Evolutionary conservation across 2,888 invertebrate species (phyloP).

Genomic region (Orchesella flavescens): DNA sequence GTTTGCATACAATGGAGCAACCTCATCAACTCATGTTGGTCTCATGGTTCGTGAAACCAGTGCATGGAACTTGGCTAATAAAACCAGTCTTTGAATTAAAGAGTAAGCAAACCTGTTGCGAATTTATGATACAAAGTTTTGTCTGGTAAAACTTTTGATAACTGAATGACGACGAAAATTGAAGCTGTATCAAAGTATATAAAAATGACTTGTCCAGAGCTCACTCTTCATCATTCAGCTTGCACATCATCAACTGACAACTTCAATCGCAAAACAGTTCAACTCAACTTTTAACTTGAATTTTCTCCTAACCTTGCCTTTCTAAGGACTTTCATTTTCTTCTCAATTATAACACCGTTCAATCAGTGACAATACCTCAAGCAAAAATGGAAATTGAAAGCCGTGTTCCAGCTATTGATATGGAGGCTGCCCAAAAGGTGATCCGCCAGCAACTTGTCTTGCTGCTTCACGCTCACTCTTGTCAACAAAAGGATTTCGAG

Average conservation of each 20-base stretch:
- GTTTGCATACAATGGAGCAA: not conserved
- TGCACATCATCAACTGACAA: not conserved
- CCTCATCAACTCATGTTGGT: slow-evolving; percentile 24
- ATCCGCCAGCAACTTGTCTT: slow-evolving; percentile 52
- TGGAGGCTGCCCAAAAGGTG: slow-evolving; percentile 54
- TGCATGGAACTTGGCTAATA: not conserved
- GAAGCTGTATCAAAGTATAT: not conserved
- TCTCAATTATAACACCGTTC: slow-evolving; percentile 1
- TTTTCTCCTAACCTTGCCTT: slow-evolving; percentile 11
- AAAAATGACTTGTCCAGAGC: too few species aligned
- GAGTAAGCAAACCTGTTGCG: not conserved
- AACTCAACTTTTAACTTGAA: slow-evolving; percentile 18
- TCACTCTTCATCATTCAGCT: slow-evolving; percentile 37
- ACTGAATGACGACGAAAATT: not conserved
- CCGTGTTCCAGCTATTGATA: slow-evolving; percentile 42
- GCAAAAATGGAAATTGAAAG: slow-evolving; percentile 43
- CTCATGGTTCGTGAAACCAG: slow-evolving; percentile 5
- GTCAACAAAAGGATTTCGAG: slow-evolving; percentile 26
- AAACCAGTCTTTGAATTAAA: not conserved
- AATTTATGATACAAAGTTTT: too few species aligned
- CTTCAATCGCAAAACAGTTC: slow-evolving; percentile 7
- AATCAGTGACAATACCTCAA: not conserved
- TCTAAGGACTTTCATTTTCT: not conserved
- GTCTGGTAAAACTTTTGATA: not conserved
- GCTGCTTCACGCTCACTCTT: slow-evolving; percentile 56